Evolutionary conservation across 2,888 invertebrate species (phyloP), one percentile per base, ranked within the genome.

Genomic region (Diaperis boleti): DNA sequence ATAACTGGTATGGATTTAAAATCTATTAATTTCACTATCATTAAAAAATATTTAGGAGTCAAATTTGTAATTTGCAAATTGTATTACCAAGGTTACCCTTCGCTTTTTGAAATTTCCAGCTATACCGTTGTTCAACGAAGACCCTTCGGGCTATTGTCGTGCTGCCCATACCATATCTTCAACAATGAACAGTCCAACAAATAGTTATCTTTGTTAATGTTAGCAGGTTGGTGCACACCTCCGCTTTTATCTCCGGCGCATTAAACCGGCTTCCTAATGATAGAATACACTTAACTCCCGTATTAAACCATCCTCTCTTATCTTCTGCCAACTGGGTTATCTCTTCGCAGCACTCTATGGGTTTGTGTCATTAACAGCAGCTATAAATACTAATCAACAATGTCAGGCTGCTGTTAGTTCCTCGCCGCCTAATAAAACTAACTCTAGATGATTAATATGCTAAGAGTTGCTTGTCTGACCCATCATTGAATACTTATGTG

Each of bases 231-330:
- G 60, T 45, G 64, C 64, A 70, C 70, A 72, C 69, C 66, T 64
- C 55, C 65, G 52, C 64, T 37, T 41, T 64, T 62, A 64, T 69
- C 68, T 64, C 44, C 50, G 22, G 49, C 41, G 56, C 68, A 67
- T 68, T 69, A 69, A 69, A 69, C 70, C 71, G 70, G 73, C 75
- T 73, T 70, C 74, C 73, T 74, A 75, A 74, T 74, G 74, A 74
- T 74, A 72, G 73, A 73, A 73, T 68, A 74, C 72, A 75, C 74
- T 75, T 74, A 75, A 74, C 74, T 74, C 68, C 73, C 65, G 74
- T 73, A 69, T 67, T 68, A 65, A 65, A 65, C 59, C 37, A 44
- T 56, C 59, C 50, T 44, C 44, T 64, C 64, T 69, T 70, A 69
- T 69, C 66, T 52, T 54, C 55, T 66, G 67, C 61, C 68, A 66